A percentile compares a stretch with the other conserved stretches of the same genome.
phyloP scores from a whole-genome alignment of 2,888 invertebrate species.

The Ochropacha duplaris region DNA sequence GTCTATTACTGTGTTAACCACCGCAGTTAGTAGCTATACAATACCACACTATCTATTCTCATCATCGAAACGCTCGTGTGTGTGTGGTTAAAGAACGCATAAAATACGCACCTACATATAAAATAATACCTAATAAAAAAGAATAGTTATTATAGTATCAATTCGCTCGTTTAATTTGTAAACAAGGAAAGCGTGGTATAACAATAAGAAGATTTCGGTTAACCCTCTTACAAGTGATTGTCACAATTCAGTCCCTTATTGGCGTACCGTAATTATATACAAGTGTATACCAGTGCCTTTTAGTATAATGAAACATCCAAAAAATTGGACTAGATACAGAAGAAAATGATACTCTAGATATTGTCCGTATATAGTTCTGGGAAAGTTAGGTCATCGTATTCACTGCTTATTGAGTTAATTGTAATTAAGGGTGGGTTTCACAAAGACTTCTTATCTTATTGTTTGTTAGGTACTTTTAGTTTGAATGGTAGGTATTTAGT shows the following conservation, averaged over 20 bases:
- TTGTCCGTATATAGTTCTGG: constrained; percentile 14
- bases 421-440: constrained; percentile 12
- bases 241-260: background rate
- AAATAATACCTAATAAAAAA: no score
- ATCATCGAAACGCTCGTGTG: no score
- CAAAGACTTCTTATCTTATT: background rate
- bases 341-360: background rate
- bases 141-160: background rate
- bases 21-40: no score
- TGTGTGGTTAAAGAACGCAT: no score
- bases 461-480: constrained; percentile 5
- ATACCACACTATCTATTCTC: no score
- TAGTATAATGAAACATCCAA: background rate
- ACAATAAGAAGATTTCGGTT: background rate
- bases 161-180: background rate
- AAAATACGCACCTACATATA: no score
- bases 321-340: background rate
- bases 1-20: no score
- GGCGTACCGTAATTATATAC: background rate
- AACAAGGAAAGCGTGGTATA: background rate
- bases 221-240: background rate
- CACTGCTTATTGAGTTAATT: constrained; percentile 21
- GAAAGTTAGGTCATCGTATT: constrained; percentile 21
- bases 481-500: background rate
- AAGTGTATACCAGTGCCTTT: background rate